Conservation (phyloP, 92 coral and sea anemone genomes). For the Porites lobata region DNA sequence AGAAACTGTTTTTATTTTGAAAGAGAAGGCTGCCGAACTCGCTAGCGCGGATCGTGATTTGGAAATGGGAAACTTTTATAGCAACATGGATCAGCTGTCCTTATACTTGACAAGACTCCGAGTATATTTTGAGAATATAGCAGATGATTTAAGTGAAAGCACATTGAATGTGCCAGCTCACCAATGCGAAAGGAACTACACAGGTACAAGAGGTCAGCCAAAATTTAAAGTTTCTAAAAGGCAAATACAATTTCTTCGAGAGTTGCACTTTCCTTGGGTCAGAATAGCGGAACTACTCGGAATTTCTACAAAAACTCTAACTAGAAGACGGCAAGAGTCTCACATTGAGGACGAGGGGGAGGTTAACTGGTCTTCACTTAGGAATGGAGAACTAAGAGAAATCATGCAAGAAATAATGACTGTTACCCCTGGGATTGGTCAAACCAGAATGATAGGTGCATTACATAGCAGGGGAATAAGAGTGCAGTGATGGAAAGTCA, state of each 20-base stretch:
- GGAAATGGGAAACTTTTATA: conserved; percentile 63
- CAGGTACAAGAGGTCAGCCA: no score
- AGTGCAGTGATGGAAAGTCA: conserved; percentile 52
- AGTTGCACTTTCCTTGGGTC: conserved; percentile 30
- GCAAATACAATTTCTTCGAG: conserved; percentile 53
- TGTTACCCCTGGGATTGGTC: conserved; percentile 51
- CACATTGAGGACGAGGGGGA: conserved; percentile 47
- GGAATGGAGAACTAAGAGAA: conserved; percentile 45
- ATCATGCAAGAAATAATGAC: conserved; percentile 54
- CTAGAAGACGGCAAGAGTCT: conserved; percentile 45
- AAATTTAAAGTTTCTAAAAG: conserved; percentile 57
- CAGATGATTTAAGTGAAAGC: conserved; percentile 35
- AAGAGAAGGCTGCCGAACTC: conserved; percentile 62
- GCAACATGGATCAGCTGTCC: conserved; percentile 70
- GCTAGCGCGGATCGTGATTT: conserved; percentile 38
- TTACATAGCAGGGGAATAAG: conserved; percentile 44
- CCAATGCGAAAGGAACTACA: conserved; percentile 39
- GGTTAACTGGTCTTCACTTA: conserved; percentile 54
- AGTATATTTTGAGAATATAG: conserved; percentile 55
- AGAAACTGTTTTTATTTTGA: conserved; percentile 70
- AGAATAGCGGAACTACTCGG: conserved; percentile 24
- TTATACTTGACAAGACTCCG: conserved; percentile 51
- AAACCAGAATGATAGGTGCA: conserved; percentile 50
- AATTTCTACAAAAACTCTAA: conserved; percentile 45
- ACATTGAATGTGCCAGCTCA: conserved; percentile 21